phyloP scores from a whole-genome alignment of 2,797 vertebrate genomes.

The Pteropus rufus region DNA sequence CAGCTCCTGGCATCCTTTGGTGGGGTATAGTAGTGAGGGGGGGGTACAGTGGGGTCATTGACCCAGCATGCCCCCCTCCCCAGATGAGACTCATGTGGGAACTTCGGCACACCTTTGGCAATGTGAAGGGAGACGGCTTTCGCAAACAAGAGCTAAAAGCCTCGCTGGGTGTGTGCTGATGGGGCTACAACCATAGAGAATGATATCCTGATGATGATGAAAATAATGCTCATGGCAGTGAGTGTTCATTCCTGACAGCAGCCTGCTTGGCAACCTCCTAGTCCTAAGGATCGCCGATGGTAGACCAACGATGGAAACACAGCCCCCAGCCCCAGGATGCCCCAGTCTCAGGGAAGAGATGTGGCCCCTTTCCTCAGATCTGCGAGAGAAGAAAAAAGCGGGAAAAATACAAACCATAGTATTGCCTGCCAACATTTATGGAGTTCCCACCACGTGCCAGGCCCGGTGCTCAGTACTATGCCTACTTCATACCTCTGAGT shows the following conservation, averaged over 20 bases:
- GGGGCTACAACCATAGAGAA: background rate
- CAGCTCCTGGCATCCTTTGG: background rate
- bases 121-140: background rate
- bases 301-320: background rate
- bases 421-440: rapidly evolving
- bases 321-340: background rate
- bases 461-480: background rate
- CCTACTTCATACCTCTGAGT: background rate
- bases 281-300: background rate
- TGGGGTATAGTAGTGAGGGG: background rate
- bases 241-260: background rate
- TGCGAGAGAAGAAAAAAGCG: background rate
- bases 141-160: background rate
- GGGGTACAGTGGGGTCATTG: background rate
- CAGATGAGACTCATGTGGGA: background rate
- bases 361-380: background rate
- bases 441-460: background rate
- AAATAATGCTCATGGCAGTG: background rate
- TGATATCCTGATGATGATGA: background rate
- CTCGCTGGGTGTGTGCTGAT: background rate
- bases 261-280: background rate
- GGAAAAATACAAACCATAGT: background rate
- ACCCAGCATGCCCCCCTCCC: background rate
- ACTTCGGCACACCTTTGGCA: background rate
- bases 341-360: background rate